Evolutionary conservation across 2,797 vertebrate species (phyloP).

Genomic region (Gallinago nigripennis): DNA sequence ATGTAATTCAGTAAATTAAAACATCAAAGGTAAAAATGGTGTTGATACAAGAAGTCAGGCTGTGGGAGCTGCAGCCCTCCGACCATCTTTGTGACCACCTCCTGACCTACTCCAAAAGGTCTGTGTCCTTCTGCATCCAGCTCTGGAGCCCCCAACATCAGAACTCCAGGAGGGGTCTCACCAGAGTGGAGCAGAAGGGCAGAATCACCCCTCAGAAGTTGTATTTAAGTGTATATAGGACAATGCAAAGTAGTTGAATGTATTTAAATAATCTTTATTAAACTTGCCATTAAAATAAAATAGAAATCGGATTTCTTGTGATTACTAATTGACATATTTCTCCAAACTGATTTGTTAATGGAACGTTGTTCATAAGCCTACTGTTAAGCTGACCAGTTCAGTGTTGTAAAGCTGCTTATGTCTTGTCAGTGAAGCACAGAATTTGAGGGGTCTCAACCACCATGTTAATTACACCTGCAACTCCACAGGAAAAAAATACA

Average conservation of each 20-base stretch:
- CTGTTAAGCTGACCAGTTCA: neutral
- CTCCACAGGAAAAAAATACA: neutral
- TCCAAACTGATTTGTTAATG: neutral
- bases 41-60: neutral
- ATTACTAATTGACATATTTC: neutral
- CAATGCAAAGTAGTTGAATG: neutral
- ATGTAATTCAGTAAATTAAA: neutral
- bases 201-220: neutral
- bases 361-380: neutral
- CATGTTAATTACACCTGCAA: neutral
- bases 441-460: neutral
- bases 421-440: neutral
- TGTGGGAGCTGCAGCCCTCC: neutral
- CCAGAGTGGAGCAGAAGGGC: neutral
- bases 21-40: neutral
- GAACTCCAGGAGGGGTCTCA: neutral
- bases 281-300: neutral
- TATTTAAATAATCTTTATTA: conserved; percentile 11
- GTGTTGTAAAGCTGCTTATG: neutral
- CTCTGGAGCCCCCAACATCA: too few species aligned
- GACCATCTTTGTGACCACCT: neutral
- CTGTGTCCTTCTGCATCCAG: neutral
- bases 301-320: neutral
- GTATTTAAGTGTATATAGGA: neutral
- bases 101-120: neutral